A percentile compares a stretch with the other conserved stretches of the same genome.
phyloP scores from a whole-genome alignment of 2,113 vertebrate genomes.

The Silurus asotus region DNA sequence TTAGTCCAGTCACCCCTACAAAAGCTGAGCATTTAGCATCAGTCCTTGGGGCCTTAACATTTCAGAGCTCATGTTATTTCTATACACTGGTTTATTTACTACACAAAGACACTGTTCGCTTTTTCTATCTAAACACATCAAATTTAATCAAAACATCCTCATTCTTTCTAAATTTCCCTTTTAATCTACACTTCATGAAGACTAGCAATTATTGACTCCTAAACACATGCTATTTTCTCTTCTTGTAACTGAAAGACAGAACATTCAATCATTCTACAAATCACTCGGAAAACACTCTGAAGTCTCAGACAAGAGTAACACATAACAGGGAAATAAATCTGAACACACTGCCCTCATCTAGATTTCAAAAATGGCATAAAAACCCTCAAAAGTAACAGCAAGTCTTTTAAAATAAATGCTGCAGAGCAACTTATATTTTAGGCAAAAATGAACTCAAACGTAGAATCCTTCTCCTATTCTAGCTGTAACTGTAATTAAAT shows the following conservation, averaged over 20 bases:
- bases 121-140: conserved; percentile 7
- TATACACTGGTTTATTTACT: neutral
- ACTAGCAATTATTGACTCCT: conserved; percentile 56
- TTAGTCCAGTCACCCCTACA: neutral
- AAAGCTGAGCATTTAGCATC: neutral
- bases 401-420: neutral
- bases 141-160: neutral
- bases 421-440: neutral
- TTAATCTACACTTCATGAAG: conserved; percentile 40
- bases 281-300: conserved; percentile 54
- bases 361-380: neutral
- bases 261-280: conserved; percentile 60
- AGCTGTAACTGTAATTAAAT: neutral
- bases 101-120: neutral
- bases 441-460: neutral
- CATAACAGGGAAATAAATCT: neutral
- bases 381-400: neutral
- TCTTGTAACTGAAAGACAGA: conserved; percentile 54
- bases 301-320: neutral
- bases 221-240: conserved; percentile 52
- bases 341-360: neutral
- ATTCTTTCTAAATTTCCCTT: conserved; percentile 22
- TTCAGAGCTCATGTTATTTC: neutral
- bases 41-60: neutral
- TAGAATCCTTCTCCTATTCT: neutral